These are phyloP conservation scores for Pseudopodoces humilis DNA, from an alignment of 2,113 vertebrate genomes.

Conservation along the genomic window DNA sequence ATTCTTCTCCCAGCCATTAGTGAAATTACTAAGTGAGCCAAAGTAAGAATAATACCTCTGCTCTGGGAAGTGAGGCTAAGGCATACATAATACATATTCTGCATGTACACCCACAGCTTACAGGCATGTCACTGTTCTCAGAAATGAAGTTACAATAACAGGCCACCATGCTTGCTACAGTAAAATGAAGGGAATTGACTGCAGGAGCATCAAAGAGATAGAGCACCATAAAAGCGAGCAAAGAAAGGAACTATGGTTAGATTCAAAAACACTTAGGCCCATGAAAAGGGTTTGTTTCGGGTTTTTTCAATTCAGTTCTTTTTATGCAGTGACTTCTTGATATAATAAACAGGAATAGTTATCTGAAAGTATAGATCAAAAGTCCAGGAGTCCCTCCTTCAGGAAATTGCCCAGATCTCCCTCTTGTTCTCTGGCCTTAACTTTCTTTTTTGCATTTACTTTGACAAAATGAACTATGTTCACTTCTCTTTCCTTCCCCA, in stretches of 20 bases:
- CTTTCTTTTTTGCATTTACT: background rate
- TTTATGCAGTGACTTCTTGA: background rate
- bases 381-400: background rate
- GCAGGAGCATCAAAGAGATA: background rate
- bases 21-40: background rate
- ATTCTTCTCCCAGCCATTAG: background rate
- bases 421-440: background rate
- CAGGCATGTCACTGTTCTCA: background rate
- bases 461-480: background rate
- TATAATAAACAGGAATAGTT: background rate
- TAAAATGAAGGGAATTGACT: background rate
- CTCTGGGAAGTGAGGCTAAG: slow-evolving; percentile 16
- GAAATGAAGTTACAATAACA: background rate
- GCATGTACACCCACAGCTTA: background rate
- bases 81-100: background rate
- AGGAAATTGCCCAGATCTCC: background rate
- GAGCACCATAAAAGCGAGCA: background rate
- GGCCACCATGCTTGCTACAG: background rate
- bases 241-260: background rate
- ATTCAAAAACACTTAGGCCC: background rate
- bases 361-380: background rate
- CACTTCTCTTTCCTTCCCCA: background rate
- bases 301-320: background rate
- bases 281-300: background rate
- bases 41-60: slow-evolving; percentile 18